Percentiles rank a stretch among this genome's conserved stretches.
phyloP scores from a whole-genome alignment of 2,797 vertebrate genomes.

The Danio choprae region DNA sequence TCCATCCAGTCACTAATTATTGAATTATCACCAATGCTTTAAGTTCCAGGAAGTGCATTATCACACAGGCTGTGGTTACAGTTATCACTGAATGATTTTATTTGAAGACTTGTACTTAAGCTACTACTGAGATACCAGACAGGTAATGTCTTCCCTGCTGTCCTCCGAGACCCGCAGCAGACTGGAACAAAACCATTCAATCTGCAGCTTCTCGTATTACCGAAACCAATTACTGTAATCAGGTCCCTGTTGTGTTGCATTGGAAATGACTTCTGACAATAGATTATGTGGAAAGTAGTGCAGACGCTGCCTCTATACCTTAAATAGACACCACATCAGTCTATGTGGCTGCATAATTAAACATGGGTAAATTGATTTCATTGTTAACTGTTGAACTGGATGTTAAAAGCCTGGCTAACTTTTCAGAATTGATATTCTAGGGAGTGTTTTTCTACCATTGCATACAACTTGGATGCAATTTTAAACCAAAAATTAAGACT shows the following conservation, averaged over 20 bases:
- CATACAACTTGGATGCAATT: too few relatives aligned
- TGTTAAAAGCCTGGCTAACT: not conserved
- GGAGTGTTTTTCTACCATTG: too few relatives aligned
- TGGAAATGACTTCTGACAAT: constrained; percentile 27
- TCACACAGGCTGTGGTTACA: constrained; percentile 21
- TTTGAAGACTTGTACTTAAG: constrained; percentile 47
- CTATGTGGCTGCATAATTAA: constrained; percentile 4
- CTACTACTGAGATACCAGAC: constrained; percentile 22
- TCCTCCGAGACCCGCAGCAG: constrained; percentile 28
- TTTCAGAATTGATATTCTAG: not conserved
- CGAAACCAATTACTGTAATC: constrained; percentile 49
- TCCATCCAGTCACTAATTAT: constrained; percentile 24
- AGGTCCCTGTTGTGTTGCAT: constrained; percentile 25
- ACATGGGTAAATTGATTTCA: not conserved
- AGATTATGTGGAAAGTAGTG: constrained; percentile 2
- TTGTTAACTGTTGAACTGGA: not conserved
- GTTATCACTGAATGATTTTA: constrained; percentile 43
- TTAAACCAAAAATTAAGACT: too few relatives aligned
- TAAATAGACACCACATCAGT: not conserved
- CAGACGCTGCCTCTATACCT: not conserved
- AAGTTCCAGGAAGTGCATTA: constrained; percentile 38
- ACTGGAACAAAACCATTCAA: constrained; percentile 39
- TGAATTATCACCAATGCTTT: constrained; percentile 29
- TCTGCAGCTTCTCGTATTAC: constrained; percentile 39
- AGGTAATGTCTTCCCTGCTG: constrained; percentile 36